Base-by-base conservation (phyloP, 2,888 invertebrate genomes). In the Idaea straminata region DNA sequence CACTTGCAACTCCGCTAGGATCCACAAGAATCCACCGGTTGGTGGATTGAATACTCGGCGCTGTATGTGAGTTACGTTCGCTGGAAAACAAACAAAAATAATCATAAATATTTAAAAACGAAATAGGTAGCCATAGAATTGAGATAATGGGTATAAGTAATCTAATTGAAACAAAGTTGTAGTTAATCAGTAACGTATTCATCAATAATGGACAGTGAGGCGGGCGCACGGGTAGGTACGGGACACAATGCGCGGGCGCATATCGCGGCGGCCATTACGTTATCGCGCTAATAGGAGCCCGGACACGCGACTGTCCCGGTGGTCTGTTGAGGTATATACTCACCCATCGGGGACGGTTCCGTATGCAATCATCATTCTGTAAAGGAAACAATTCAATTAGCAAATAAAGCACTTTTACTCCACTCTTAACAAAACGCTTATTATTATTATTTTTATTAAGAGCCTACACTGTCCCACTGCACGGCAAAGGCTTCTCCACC, bases 251-350 rank as follows among this genome's bases (percentile, higher is more conserved):
- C 15, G 15, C 58, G 58, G 47, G 47, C 47, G 10, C 47, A 47
- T 47, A 47, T 47, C 47, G 47, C 47, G 47, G 47, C 58, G 58
- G 15, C 58, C 58, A 58, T 58, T 58, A 58, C 58, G 58, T n/a
- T n/a, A 16, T 16, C 16, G 15, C 15, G 58, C 58, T 58, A 58
- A 58, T 58, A 58, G 58, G 58, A 16, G 58, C n/a, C 15, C 6
- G 15, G 58, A 58, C 58, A 58, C 58, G 58, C 58, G 58, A 58
- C 58, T 16, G n/a, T 58, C 58, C 6, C 6, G 58, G 58, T 58
- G 58, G 58, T 58, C 58, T 15, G 47, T 36, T 7, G 36, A 7
- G 3, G 7, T 10, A 7, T 7, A 5, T 47, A 47, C 47, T 47
- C 13, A 5, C 36, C 36, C 58, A 15, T 7, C 15, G 58, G 15